Evolutionary conservation across 1,140 invertebrate species (phyloP).

Genomic region (Panagrolaimus sp.): DNA sequence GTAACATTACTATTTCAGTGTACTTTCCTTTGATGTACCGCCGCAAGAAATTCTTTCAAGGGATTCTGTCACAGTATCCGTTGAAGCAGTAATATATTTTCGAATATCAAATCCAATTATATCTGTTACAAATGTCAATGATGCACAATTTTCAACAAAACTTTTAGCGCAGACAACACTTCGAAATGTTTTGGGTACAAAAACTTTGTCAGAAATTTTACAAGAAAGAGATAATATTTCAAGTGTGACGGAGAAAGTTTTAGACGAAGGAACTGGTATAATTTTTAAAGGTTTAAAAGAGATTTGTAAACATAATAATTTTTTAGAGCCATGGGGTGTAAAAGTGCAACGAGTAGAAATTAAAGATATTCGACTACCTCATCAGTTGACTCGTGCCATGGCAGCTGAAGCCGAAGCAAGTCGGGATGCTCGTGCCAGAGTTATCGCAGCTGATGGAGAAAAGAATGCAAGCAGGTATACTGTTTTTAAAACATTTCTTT

Average conservation of each 20-base stretch:
- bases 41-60: slow-evolving; percentile 85
- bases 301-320: slow-evolving; percentile 68
- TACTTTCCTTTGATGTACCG: slow-evolving; percentile 82
- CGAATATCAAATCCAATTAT: slow-evolving; percentile 62
- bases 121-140: slow-evolving; percentile 64
- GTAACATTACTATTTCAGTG: no score
- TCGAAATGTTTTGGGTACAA: slow-evolving; percentile 85
- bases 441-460: slow-evolving; percentile 69
- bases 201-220: slow-evolving; percentile 81
- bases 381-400: slow-evolving; percentile 74
- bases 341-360: slow-evolving; percentile 79
- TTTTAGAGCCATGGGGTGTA: slow-evolving; percentile 93
- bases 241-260: slow-evolving; percentile 77
- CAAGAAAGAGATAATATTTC: slow-evolving; percentile 84
- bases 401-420: slow-evolving; percentile 79
- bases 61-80: slow-evolving; percentile 77
- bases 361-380: slow-evolving; percentile 79
- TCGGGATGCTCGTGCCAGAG: slow-evolving; percentile 69
- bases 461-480: slow-evolving; percentile 67
- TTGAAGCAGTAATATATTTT: slow-evolving; percentile 61
- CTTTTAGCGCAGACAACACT: slow-evolving; percentile 63
- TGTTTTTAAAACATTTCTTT: slow-evolving; percentile 7
- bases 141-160: slow-evolving; percentile 63
- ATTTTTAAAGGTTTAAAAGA: slow-evolving; percentile 71
- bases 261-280: slow-evolving; percentile 69